Evolutionary conservation across 2,113 vertebrate species (phyloP), one percentile per base, ranked within the genome.

Genomic region (Todiramphus saurophagus): DNA sequence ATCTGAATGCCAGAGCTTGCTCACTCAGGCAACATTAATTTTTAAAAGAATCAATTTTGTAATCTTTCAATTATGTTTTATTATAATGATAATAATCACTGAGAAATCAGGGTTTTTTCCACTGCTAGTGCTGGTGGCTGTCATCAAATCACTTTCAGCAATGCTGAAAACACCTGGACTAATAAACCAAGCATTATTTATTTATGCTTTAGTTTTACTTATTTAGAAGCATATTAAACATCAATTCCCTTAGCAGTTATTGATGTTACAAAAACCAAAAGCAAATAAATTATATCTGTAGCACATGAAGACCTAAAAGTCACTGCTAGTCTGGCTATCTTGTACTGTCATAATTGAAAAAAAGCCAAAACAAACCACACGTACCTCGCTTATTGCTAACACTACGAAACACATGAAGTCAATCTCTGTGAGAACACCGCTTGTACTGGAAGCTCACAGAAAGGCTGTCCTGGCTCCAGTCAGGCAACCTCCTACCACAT

Each of bases 11-110:
- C 79, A 4, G 74, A 97, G 84, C 73, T 81, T 75, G 48, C 68
- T 96, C 59, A 60, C 86, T 84, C 89, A 77, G 37, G 83, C 90
- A 93, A 87, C 87, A 93, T 97, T 96, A 96, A 97, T 96, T 97
- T 97, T 97, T 97, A 94, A 97, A 94, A 96, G 75, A 97, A 97
- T 97, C 96, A 96, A 96, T 97, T 96, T 94, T 94, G 84, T 96
- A 96, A 97, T 95, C 88, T 95, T 95, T 97, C 96, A 97, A 95
- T 96, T 97, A 97, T 70, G 62, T 62, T 74, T 90, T 96, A 86
- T 91, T 91, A 74, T 90, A 95, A 94, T 91, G 81, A 95, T 93
- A 91, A 96, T 95, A 90, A 96, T 95, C 94, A 94, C 83, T 58
- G 72, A 70, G 75, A 96, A 96, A 96, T 94, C 70, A 67, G 68